Base-by-base conservation (phyloP, 92 coral and sea anemone genomes). In the Pocillopora meandrina region DNA sequence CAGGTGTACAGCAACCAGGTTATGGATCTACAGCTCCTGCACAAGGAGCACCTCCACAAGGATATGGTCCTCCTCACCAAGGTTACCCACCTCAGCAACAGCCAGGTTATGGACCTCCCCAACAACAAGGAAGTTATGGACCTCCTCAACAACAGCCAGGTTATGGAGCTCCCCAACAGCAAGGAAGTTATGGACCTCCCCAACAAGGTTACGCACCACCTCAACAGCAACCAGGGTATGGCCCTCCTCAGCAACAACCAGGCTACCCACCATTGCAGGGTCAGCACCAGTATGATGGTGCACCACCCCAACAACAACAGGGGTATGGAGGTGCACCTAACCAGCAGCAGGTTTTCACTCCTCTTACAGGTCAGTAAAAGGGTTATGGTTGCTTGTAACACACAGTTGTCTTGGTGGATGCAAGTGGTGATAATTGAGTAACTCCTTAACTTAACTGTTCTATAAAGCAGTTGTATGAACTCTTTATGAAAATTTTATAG, bases 331-430 rank as follows among this genome's bases (percentile, higher is more conserved):
- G 52, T 42, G 7, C 8, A 42, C 52, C 52, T 42, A 42, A 42
- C 52, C 52, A 42, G 21, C 88, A 78, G 19, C 87, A 83, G 57
- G 93, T 84, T 13, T 89, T 79, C 81, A 90, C 78, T 12, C 19
- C 89, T 47, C 90, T 91, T 1, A 78, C 86, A 34, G 56, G 68
- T 71, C 85, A 82, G 61, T 70, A 70, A 36, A 26, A 49, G 2
- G 59, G 49, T 12, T 71, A 82, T 59, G 42, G 75, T 12, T 6
- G 52, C 75, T 26, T 68, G 59, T 76, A 80, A 42, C 84, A 81
- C 58, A 59, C 59, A 56, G 35, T 31, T 81, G 85, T 7, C 8
- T 42, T 42, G 52, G 8, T 3, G 8, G 52, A 42, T 42, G 52
- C 4, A 42, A 42, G 5, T 42, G 52, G 52, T 42, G 52, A 42